phyloP scores from a whole-genome alignment of 2,113 vertebrate genomes.

The Tricholaema leucomelas region DNA sequence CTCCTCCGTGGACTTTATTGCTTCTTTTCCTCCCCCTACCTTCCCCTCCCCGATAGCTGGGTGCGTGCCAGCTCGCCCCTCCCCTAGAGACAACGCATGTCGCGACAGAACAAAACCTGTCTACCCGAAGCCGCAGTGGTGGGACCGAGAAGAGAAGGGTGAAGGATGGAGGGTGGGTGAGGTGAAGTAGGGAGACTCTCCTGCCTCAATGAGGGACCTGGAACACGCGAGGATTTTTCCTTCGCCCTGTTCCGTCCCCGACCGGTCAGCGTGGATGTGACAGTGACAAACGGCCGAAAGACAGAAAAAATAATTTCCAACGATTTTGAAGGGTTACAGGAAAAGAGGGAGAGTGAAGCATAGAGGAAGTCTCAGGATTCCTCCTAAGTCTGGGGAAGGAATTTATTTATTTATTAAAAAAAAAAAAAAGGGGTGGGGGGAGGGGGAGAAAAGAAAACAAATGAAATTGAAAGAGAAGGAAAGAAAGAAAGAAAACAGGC shows the following conservation, averaged over 20 bases:
- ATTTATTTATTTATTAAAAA: not conserved
- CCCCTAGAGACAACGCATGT: not conserved
- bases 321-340: conserved; percentile 67
- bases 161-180: too few species aligned
- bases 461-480: too few species aligned
- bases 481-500: not conserved
- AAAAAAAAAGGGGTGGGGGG: not conserved
- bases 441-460: too few species aligned
- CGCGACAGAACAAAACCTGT: not conserved
- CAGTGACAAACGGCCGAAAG: conserved; percentile 80
- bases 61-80: rapidly evolving
- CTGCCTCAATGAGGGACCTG: rapidly evolving
- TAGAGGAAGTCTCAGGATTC: not conserved
- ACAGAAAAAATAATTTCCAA: conserved; percentile 80
- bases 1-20: not conserved
- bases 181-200: not conserved
- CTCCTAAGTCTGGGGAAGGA: not conserved
- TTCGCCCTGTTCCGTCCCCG: conserved; percentile 29
- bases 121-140: not conserved
- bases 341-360: conserved; percentile 25
- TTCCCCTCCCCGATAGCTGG: not conserved
- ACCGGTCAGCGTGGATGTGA: conserved; percentile 71
- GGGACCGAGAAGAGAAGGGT: not conserved
- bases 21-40: not conserved
- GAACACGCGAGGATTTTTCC: conserved; percentile 33